A percentile compares a stretch with the other conserved stretches of the same genome.
Evolutionary conservation across 2,113 vertebrate genomes (phyloP).

Genomic region (Dasyornis broadbenti): DNA sequence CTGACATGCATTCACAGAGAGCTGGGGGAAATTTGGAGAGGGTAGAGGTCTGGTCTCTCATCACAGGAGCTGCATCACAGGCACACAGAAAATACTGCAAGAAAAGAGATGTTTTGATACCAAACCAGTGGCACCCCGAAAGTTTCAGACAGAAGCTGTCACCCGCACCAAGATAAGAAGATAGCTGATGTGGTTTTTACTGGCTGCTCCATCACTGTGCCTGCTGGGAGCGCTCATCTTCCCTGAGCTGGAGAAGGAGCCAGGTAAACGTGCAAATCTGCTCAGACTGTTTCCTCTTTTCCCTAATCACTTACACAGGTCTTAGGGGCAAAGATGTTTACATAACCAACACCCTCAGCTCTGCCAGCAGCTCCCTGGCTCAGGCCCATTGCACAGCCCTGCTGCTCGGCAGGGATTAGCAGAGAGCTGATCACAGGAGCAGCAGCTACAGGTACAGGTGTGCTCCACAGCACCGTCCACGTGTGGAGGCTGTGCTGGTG

Average conservation of each 20-base stretch:
- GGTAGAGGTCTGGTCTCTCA: not conserved
- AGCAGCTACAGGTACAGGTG: not conserved
- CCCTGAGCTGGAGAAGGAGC: not conserved
- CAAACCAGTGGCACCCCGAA: not conserved
- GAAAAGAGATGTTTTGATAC: not conserved
- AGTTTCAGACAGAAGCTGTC: not conserved
- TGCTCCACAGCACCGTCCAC: not conserved
- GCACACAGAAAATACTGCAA: not conserved
- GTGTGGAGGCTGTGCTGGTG: not conserved
- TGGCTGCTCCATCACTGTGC: accelerated
- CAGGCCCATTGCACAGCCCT: not conserved
- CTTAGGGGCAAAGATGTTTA: constrained; percentile 24
- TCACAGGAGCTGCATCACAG: not conserved
- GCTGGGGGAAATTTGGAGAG: not conserved
- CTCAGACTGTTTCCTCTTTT: not conserved
- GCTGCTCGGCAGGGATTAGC: not conserved
- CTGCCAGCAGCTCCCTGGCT: not conserved
- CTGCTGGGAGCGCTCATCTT: not conserved
- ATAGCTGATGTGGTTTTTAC: not conserved
- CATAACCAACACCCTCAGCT: not conserved
- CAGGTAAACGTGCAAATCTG: not conserved
- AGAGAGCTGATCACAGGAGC: not conserved
- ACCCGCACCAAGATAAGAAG: not conserved
- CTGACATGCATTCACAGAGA: not conserved
- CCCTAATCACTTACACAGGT: not conserved